These are phyloP conservation scores for Mythimna lalbum DNA, from an alignment of 2,888 invertebrate genomes.

Conservation along the genomic window DNA sequence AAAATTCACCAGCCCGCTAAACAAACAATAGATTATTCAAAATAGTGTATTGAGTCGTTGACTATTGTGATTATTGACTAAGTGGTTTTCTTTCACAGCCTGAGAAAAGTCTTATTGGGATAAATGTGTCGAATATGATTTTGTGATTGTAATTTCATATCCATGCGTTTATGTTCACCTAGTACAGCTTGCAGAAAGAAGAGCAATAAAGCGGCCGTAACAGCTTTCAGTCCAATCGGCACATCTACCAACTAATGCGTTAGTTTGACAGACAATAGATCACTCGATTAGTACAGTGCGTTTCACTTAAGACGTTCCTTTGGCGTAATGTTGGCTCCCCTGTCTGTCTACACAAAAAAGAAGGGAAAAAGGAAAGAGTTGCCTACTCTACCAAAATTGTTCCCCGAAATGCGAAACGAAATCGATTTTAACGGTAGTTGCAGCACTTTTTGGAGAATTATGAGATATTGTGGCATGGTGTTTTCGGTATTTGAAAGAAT, in stretches of 20 bases:
- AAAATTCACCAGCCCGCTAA: neutral
- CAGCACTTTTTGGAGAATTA: too few species aligned
- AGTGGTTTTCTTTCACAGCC: neutral
- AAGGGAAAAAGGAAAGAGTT: too few species aligned
- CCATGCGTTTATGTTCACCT: conserved; percentile 6
- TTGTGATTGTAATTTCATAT: neutral
- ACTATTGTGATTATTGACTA: neutral
- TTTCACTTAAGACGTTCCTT: too few species aligned
- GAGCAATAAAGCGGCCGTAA: neutral
- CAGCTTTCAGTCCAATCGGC: neutral
- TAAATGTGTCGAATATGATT: neutral
- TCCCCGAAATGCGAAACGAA: too few species aligned
- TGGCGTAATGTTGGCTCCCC: too few species aligned
- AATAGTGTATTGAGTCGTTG: neutral
- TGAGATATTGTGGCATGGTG: too few species aligned
- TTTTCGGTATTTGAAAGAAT: too few species aligned
- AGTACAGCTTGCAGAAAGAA: conserved; percentile 6
- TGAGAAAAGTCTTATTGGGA: neutral
- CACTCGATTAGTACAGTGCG: too few species aligned
- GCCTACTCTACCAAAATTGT: too few species aligned
- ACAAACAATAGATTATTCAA: neutral
- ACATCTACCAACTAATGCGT: neutral
- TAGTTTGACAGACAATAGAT: too few species aligned
- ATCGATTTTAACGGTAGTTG: too few species aligned
- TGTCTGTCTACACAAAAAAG: too few species aligned